Evolutionary conservation across 2,888 invertebrate species (phyloP).

Genomic region (Esperia sulphurella): DNA sequence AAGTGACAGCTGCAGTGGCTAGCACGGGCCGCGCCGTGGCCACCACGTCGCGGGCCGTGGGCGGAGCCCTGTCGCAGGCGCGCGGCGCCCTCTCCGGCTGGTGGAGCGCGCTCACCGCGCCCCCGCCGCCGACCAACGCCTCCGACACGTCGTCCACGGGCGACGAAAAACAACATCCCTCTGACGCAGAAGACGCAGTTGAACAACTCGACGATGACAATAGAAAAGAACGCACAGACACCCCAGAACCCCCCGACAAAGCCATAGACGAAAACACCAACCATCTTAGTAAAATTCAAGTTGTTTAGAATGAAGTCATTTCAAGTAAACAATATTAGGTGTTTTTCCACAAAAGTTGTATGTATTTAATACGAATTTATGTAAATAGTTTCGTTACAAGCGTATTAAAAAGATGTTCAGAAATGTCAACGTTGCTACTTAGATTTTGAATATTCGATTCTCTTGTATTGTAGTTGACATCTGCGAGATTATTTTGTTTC

Average conservation of each 20-base stretch:
- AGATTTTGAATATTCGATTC: too few species aligned
- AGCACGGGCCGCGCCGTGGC: conserved; percentile 94
- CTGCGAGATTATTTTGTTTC: background rate
- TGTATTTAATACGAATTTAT: too few species aligned
- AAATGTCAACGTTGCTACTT: too few species aligned
- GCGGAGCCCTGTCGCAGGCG: conserved; percentile 93
- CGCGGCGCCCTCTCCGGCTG: conserved; percentile 92
- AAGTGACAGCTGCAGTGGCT: conserved; percentile 94
- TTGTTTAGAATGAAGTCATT: conserved; percentile 31
- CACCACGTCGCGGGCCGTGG: conserved; percentile 73
- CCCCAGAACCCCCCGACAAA: conserved; percentile 56
- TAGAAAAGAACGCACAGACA: conserved; percentile 20
- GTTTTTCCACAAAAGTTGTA: too few species aligned
- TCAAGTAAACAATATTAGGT: too few species aligned
- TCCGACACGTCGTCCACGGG: conserved; percentile 15
- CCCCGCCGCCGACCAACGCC: conserved; percentile 25
- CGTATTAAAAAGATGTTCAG: too few species aligned
- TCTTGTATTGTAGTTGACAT: background rate
- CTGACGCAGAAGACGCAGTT: conserved; percentile 35
- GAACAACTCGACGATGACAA: conserved; percentile 28
- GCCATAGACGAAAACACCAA: conserved; percentile 43
- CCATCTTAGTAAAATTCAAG: conserved; percentile 47
- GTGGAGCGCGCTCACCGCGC: conserved; percentile 83
- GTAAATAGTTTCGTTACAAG: too few species aligned
- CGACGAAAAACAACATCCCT: conserved; percentile 13